These are phyloP conservation scores for Tringa solitaria DNA, from an alignment of 2,113 vertebrate species.

Conservation along the genomic window DNA sequence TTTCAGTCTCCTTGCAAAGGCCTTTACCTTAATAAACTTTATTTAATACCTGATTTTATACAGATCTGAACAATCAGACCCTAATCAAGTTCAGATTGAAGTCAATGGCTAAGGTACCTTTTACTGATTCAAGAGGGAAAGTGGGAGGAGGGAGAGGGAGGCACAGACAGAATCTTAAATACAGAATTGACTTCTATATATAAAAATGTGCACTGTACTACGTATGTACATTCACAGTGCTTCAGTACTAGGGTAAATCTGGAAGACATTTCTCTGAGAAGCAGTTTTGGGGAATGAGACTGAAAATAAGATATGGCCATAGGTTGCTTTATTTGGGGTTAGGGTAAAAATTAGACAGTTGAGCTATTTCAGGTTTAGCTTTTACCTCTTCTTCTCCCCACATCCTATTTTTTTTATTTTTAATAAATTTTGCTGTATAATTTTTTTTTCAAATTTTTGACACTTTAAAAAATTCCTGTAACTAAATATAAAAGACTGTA, in stretches of 20 bases:
- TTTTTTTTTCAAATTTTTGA: not conserved
- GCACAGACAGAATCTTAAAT: not conserved
- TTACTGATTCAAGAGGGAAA: not conserved
- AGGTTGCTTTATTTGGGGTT: not conserved
- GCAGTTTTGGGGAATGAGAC: not conserved
- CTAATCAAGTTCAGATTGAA: constrained; percentile 5
- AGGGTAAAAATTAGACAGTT: not conserved
- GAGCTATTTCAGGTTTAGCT: not conserved
- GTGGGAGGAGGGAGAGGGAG: not conserved
- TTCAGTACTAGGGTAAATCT: not conserved
- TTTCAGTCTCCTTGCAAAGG: not conserved
- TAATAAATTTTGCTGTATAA: not conserved
- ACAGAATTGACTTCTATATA: not conserved
- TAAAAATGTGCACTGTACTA: not conserved
- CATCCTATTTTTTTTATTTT: not conserved
- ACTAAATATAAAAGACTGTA: not conserved
- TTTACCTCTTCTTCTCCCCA: not conserved
- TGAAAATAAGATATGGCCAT: not conserved
- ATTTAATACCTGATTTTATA: not conserved
- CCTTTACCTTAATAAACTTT: not conserved
- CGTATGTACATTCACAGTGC: not conserved
- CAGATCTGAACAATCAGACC: not conserved
- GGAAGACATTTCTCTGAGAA: not conserved
- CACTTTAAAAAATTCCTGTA: not conserved
- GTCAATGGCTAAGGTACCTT: not conserved